Evolutionary conservation across 2,113 vertebrate species (phyloP), one percentile per base, ranked within the genome.

Genomic region (Orientallactaga bullata): DNA sequence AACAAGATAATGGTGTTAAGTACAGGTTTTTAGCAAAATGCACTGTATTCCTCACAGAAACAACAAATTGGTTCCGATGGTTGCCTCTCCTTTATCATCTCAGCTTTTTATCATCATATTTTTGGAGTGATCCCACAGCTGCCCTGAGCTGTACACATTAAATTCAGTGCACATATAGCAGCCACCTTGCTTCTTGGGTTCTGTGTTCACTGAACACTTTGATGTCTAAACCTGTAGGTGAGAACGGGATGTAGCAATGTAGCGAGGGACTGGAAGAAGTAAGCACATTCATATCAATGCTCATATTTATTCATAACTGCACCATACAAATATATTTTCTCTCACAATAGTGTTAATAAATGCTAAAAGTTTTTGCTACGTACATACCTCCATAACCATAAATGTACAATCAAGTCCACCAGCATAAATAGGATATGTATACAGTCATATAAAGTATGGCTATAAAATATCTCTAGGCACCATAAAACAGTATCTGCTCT

Each of bases 1-100:
- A 96, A 32, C 71, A 91, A 94, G 77, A 83, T 80, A 96, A 95
- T 55, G 55, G 63, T 87, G 83, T 79, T 89, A 95, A 94, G 77
- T 89, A 92, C 37, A 90, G 66, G 81, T 71, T 91, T 94, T 96
- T 93, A 94, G 82, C n/a, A 94, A 95, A 96, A 80, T 37, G 58
- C 9, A 71, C 88, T 66, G 77, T 69, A 61, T 81, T 91, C 18
- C 71, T 85, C 87, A 69, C 18, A 72, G 8, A 85, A 88, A 72
- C n/a, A 94, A 5, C 18, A 85, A 93, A 95, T 96, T 76, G 89
- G 72, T 95, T 81, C 28, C 0, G 0, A 89, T 51, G 23, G 81
- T 28, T 90, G 65, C 71, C 42, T 83, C 86, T 95, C 85, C 96
- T 95, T 95, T 72, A 87, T 94, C 94, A 88, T 89, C 47, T 39